Base-by-base conservation (phyloP, 2,113 vertebrate genomes). In the Sitta europaea region DNA sequence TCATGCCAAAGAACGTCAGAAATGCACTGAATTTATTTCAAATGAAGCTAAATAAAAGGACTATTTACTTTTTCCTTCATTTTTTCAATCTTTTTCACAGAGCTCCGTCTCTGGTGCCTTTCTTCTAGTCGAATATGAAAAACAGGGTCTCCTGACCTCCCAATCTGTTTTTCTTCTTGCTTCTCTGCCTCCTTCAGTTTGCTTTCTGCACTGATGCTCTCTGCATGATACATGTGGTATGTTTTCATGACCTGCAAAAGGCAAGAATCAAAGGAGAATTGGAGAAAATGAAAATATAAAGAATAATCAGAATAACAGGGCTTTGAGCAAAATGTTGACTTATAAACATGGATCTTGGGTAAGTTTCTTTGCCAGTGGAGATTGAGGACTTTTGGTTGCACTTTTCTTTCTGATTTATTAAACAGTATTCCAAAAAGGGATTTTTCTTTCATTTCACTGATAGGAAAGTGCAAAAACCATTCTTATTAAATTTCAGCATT, bases 11-110 rank as follows among this genome's bases (percentile, higher is more conserved):
- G 24, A 95, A 74, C 31, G 28, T 62, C 62, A 78, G 57, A 92
- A 90, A 85, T 45, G 38, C 36, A 66, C 4, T 54, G 29, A 68
- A 78, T 88, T 95, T 53, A 94, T 36, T 92, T 89, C 53, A 81
- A 71, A 74, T 38, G 47, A 97, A 95, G 45, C 12, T 57, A 72
- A 86, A 87, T 53, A 78, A 92, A 81, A 87, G 25, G 62, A 42
- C 38, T 88, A 40, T 85, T 92, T 98, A 99, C 99, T 98, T 99
- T 99, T 98, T 99, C 99, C 95, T 99, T 99, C 99, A 99, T 99
- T 97, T 99, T 99, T 97, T 99, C 99, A 16, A 99, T 99, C 98
- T 99, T 99, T 95, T 99, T 99, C 88, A 99, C 99, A n/a, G 99
- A 99, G 98, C 99, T 99, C 63, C 99, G 98, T 61, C 99, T 98